Percentiles rank a stretch among this genome's conserved stretches.
Evolutionary conservation across 2,797 vertebrate species (phyloP).

Genomic region (Cercopithecus hamlyni): DNA sequence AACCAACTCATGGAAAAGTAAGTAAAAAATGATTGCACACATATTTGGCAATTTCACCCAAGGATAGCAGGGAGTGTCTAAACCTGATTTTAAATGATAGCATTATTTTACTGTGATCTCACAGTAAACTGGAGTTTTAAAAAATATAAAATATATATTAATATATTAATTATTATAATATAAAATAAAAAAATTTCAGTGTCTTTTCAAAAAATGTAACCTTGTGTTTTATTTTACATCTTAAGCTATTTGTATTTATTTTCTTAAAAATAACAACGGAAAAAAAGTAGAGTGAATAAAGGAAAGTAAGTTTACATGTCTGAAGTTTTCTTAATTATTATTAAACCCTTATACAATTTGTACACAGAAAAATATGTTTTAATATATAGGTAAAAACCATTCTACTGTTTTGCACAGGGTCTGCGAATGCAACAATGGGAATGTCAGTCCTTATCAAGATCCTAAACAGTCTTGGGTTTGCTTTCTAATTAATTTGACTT

Average conservation of each 20-base stretch:
- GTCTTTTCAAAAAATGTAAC: background rate
- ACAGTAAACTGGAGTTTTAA: background rate
- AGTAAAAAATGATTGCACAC: constrained; percentile 33
- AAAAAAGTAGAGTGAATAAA: background rate
- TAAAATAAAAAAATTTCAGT: background rate
- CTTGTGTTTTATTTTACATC: background rate
- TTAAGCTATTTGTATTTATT: constrained; percentile 22
- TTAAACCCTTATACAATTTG: background rate
- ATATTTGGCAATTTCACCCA: background rate
- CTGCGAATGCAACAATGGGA: background rate
- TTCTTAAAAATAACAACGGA: constrained; percentile 8
- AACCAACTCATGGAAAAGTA: constrained; percentile 33
- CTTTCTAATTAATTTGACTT: background rate
- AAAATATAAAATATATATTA: background rate
- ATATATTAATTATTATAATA: background rate
- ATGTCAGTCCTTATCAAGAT: background rate
- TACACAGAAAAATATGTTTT: background rate
- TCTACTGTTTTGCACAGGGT: background rate
- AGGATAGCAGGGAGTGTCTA: background rate
- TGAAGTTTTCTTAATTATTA: background rate
- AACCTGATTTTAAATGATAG: background rate
- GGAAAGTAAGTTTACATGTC: background rate
- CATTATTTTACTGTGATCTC: constrained; percentile 12
- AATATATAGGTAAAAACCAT: background rate
- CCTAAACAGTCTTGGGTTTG: background rate